Conservation (phyloP, 2,797 vertebrate genomes). For the Corythornis leucogaster region DNA sequence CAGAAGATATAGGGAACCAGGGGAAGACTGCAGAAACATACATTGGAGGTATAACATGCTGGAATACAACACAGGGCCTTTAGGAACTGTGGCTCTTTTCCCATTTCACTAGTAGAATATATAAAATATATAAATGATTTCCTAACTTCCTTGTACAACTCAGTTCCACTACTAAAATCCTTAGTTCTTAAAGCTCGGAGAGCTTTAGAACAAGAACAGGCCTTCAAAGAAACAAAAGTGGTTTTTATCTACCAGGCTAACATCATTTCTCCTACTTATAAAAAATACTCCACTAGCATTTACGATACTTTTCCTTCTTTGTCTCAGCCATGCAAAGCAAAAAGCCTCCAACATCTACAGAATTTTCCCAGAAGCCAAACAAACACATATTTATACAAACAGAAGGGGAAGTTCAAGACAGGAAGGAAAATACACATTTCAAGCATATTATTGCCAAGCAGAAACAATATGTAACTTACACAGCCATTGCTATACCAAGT, state of each 20-base stretch:
- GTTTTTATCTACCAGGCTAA: neutral
- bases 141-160: neutral
- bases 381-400: neutral
- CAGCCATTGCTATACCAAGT: neutral
- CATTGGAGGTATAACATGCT: neutral
- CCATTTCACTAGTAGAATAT: neutral
- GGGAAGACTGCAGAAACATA: neutral
- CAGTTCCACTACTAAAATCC: neutral
- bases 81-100: neutral
- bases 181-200: neutral
- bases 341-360: conserved; percentile 1
- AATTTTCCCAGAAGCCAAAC: conserved; percentile 20
- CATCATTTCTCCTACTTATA: neutral
- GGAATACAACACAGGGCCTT: neutral
- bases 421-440: conserved; percentile 41
- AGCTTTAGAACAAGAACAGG: neutral
- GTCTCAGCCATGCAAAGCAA: neutral
- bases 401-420: conserved; percentile 5
- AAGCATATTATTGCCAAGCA: neutral
- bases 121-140: neutral
- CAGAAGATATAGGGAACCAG: neutral
- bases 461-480: neutral
- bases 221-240: neutral
- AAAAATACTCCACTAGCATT: neutral
- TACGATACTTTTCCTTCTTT: neutral